These are phyloP conservation scores for Reinhardtius hippoglossoides DNA, from an alignment of 2,113 vertebrate genomes.

Conservation along the genomic window DNA sequence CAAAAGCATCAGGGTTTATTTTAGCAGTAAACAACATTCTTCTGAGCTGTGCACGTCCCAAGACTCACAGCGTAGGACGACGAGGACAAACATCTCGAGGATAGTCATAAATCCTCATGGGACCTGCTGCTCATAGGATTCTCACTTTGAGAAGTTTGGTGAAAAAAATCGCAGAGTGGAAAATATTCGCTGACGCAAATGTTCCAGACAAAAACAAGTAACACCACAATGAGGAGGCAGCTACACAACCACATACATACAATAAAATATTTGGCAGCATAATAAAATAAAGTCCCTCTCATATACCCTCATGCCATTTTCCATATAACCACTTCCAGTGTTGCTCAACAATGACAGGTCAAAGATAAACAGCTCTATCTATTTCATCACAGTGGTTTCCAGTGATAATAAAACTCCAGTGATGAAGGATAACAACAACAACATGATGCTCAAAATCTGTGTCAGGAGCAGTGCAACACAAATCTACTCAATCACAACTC, in stretches of 20 bases:
- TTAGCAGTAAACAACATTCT: slow-evolving; percentile 64
- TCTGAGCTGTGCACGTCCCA: slow-evolving; percentile 1
- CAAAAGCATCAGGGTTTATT: slow-evolving; percentile 58
- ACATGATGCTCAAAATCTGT: slow-evolving; percentile 6
- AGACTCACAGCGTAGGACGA: slow-evolving; percentile 6
- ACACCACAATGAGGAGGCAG: slow-evolving; percentile 3
- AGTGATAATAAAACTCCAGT: slow-evolving; percentile 5
- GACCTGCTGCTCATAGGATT: not conserved
- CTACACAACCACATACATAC: slow-evolving; percentile 7
- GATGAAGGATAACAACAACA: slow-evolving; percentile 3
- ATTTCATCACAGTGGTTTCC: slow-evolving; percentile 26
- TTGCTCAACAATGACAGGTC: slow-evolving; percentile 22
- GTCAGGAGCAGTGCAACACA: not conserved
- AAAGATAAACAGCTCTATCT: not conserved
- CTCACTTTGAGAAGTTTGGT: not conserved
- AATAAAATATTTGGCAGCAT: slow-evolving; percentile 8
- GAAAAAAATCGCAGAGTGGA: not conserved
- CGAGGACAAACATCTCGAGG: slow-evolving; percentile 18
- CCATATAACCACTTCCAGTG: slow-evolving; percentile 10
- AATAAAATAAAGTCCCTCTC: slow-evolving; percentile 2
- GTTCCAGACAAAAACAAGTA: slow-evolving; percentile 15
- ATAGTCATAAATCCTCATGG: not conserved
- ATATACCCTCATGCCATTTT: not conserved
- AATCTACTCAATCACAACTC: not conserved
- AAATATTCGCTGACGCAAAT: not conserved